Evolutionary conservation across 2,888 invertebrate species (phyloP).

Genomic region (Spodoptera littoralis): DNA sequence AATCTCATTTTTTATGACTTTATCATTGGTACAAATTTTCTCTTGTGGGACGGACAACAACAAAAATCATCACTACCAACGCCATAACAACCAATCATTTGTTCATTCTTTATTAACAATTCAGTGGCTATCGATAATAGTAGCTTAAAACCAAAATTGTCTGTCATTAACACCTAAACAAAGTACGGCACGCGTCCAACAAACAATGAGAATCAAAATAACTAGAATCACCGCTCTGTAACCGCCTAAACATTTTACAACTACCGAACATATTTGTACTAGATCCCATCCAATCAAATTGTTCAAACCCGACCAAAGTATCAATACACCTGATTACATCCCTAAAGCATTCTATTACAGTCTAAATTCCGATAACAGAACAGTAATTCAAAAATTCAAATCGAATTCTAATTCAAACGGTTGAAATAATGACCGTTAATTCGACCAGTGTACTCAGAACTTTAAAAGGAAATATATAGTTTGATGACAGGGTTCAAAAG

Average conservation of each 20-base stretch:
- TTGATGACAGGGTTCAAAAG: constrained; percentile 38
- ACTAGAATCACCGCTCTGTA: constrained; percentile 62
- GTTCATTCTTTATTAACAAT: constrained; percentile 22
- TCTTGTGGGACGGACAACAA: too few species aligned
- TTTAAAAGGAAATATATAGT: neutral
- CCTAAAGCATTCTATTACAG: constrained; percentile 21
- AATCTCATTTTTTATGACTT: too few species aligned
- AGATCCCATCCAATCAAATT: constrained; percentile 60
- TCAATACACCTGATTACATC: constrained; percentile 11
- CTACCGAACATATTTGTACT: constrained; percentile 64
- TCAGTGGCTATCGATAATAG: constrained; percentile 33
- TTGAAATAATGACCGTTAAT: constrained; percentile 80
- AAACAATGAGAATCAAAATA: constrained; percentile 76
- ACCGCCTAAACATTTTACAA: constrained; percentile 71
- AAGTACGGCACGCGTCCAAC: constrained; percentile 65
- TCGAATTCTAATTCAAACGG: constrained; percentile 79
- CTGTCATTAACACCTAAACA: constrained; percentile 71
- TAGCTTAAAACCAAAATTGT: constrained; percentile 53
- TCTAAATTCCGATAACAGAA: constrained; percentile 17
- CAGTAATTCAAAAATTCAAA: constrained; percentile 41
- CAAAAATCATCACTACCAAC: too few species aligned
- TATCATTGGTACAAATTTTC: too few species aligned
- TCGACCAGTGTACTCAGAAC: constrained; percentile 57
- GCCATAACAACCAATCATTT: constrained; percentile 6
- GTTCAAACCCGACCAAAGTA: constrained; percentile 49